phyloP scores from a whole-genome alignment of 2,113 vertebrate genomes.

The Lanius collurio region DNA sequence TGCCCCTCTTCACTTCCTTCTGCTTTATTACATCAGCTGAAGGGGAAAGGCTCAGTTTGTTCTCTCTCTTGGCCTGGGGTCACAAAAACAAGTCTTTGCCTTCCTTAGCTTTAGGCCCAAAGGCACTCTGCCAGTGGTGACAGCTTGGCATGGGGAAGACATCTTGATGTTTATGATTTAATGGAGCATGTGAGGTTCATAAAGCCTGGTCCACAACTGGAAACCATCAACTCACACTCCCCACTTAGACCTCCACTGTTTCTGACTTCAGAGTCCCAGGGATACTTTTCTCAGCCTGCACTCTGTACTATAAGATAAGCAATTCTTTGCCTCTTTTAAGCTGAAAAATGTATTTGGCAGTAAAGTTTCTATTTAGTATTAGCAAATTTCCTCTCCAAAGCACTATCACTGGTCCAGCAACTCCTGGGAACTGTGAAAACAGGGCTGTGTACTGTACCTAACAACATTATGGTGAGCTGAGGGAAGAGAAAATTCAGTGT shows the following conservation, averaged over 20 bases:
- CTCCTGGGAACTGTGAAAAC: background rate
- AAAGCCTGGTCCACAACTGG: background rate
- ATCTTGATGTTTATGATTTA: background rate
- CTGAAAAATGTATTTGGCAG: background rate
- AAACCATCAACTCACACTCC: background rate
- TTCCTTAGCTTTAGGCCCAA: background rate
- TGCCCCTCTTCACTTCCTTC: background rate
- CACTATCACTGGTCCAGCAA: background rate
- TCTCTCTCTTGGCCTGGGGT: background rate
- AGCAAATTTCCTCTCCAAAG: background rate
- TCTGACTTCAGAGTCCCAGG: background rate
- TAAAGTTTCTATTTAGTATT: background rate
- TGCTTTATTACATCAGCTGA: background rate
- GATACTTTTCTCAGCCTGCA: background rate
- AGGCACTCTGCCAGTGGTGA: background rate
- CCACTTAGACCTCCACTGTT: background rate
- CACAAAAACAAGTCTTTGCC: background rate
- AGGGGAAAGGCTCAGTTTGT: background rate
- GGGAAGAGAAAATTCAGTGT: background rate
- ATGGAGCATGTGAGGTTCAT: background rate
- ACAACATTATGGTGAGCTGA: background rate
- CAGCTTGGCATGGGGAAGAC: accelerated
- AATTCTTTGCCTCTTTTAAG: background rate
- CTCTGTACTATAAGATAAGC: background rate
- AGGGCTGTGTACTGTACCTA: background rate